A percentile compares a stretch with the other conserved stretches of the same genome.
Evolutionary conservation across 2,888 invertebrate genomes (phyloP).

Genomic region (Cerceris rybyensis): DNA sequence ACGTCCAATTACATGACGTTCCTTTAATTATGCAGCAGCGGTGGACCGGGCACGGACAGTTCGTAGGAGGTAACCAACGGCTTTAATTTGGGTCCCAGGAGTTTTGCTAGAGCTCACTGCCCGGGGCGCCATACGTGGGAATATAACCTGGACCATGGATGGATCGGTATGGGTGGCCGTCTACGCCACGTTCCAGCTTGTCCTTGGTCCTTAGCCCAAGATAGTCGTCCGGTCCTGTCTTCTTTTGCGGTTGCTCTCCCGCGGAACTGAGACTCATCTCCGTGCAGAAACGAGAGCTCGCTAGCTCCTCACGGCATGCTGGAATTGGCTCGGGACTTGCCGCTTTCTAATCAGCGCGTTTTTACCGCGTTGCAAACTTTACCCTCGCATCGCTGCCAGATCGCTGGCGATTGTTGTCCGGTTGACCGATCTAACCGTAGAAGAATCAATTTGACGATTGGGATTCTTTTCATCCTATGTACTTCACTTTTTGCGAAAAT

Average conservation of each 20-base stretch:
- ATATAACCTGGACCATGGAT: conserved; percentile 66
- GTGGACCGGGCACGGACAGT: conserved; percentile 71
- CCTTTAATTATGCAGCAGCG: conserved; percentile 79
- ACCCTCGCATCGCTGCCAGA: conserved; percentile 32
- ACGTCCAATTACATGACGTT: conserved; percentile 78
- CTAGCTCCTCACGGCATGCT: conserved; percentile 23
- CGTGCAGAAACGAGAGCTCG: conserved; percentile 52
- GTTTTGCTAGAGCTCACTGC: conserved; percentile 74
- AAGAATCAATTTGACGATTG: too few relatives aligned
- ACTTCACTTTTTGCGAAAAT: too few relatives aligned
- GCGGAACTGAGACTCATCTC: conserved; percentile 48
- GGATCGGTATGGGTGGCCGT: conserved; percentile 77
- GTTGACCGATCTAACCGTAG: background rate
- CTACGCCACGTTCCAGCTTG: conserved; percentile 71
- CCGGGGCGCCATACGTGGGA: conserved; percentile 79
- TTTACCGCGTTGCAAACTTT: conserved; percentile 59
- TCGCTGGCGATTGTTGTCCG: background rate
- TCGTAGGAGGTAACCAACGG: conserved; percentile 72
- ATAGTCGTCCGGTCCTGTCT: conserved; percentile 65
- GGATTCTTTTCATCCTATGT: too few relatives aligned
- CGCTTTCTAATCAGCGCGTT: conserved; percentile 67
- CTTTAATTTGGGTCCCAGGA: conserved; percentile 79
- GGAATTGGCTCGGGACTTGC: conserved; percentile 48
- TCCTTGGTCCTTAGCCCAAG: conserved; percentile 75
- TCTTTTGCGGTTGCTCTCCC: conserved; percentile 56